A percentile compares a stretch with the other conserved stretches of the same genome.
phyloP scores from a whole-genome alignment of 2,888 invertebrate genomes.

The Lordiphosa andalusiaca region DNA sequence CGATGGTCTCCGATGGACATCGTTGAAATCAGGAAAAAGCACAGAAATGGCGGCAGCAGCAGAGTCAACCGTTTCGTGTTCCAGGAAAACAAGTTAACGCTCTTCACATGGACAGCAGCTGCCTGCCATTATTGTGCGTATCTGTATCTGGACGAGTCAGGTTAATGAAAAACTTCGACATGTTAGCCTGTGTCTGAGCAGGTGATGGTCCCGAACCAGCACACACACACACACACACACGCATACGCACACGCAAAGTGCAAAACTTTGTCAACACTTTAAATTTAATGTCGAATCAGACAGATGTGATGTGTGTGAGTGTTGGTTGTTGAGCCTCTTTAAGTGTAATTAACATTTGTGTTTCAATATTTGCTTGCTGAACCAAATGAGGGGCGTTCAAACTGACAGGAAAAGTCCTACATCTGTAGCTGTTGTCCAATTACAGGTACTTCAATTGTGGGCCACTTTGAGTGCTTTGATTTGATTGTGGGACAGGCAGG shows the following conservation, averaged over 20 bases:
- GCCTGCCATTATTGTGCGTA: conserved; percentile 41
- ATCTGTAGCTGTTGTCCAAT: conserved; percentile 10
- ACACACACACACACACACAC: conserved; percentile 14
- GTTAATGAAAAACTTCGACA: conserved; percentile 69
- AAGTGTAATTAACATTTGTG: conserved; percentile 54
- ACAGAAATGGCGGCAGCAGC: background rate
- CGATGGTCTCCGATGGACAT: conserved; percentile 23
- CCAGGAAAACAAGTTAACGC: conserved; percentile 46
- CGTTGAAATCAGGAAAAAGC: conserved; percentile 11
- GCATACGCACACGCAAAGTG: conserved; percentile 44
- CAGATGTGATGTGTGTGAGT: background rate
- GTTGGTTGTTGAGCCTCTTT: conserved; percentile 11
- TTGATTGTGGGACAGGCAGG: background rate
- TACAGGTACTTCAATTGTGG: conserved; percentile 15
- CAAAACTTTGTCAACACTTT: conserved; percentile 54
- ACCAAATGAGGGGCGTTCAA: conserved; percentile 26
- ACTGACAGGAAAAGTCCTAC: conserved; percentile 15
- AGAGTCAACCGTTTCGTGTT: conserved; percentile 6
- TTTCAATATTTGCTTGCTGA: conserved; percentile 51
- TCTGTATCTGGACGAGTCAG: conserved; percentile 66
- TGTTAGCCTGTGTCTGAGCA: conserved; percentile 31
- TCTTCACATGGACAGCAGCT: conserved; percentile 45
- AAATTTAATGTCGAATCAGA: conserved; percentile 32
- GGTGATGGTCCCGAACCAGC: conserved; percentile 15
- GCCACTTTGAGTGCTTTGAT: conserved; percentile 10